Base-by-base conservation (phyloP, 1,140 invertebrate genomes). In the Antheraea pernyi region DNA sequence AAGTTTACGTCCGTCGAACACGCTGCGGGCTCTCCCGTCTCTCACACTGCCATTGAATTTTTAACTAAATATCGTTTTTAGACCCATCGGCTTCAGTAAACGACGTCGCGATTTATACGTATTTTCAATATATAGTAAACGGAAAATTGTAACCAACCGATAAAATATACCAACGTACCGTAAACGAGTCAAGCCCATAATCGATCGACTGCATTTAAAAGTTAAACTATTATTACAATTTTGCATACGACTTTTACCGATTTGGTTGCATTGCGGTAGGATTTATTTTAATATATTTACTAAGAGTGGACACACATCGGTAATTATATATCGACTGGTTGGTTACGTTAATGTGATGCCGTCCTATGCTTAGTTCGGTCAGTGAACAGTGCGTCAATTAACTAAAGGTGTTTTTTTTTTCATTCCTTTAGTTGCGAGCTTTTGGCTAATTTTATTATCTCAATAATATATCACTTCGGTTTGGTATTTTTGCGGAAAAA, bases 121-220 rank as follows among this genome's bases (percentile, higher is more conserved):
- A 73, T 76, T 72, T 66, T 74, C 67, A 76, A 61, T 74, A 19
- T 53, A 37, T 64, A 42, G 77, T 71, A 75, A 74, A 80, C 72
- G 62, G 59, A 79, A 80, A 72, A 70, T n/a, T 62, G 71, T 71
- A 39, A 59, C 64, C 71, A 76, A 71, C 74, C 73, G 66, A 78
- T 72, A 80, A 75, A 74, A 82, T 81, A 80, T 78, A 77, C 69
- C 2, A 42, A 16, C 46, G 46, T 13, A 53, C 0, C 73, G 76
- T 78, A 83, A 82, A 84, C 70, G 76, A 82, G 80, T 81, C 82
- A 74, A 84, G 82, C 81, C 80, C 79, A 81, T 80, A 82, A 91
- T 91, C 89, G 88, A 91, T 91, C 83, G 83, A 83, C 86, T 88
- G 84, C 85, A 89, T 89, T 89, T 85, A 89, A 84, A 88, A 88